phyloP scores from a whole-genome alignment of 2,888 invertebrate species.

The Sericinus montela region DNA sequence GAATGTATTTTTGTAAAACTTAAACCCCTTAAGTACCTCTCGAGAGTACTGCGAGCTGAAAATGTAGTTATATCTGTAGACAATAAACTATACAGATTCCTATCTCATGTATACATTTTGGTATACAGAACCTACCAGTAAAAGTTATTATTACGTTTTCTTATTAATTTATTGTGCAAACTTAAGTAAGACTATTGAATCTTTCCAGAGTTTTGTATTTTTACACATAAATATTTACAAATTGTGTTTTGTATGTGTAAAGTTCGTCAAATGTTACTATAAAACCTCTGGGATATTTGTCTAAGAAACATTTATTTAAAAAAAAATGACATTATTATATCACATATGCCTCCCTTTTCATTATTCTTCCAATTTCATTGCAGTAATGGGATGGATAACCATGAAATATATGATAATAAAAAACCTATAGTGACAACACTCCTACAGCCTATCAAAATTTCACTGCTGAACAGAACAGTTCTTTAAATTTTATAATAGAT shows the following conservation, averaged over 20 bases:
- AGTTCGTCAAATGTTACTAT: constrained; percentile 24
- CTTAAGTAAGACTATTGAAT: constrained; percentile 2
- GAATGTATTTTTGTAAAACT: constrained; percentile 47
- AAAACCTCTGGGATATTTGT: constrained; percentile 29
- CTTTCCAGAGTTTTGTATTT: constrained; percentile 18
- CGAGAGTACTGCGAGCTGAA: constrained; percentile 7
- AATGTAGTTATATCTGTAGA: constrained; percentile 16
- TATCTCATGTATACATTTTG: constrained; percentile 6
- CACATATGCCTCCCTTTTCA: no score
- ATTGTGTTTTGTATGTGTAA: constrained; percentile 18
- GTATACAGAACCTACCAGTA: constrained; percentile 7
- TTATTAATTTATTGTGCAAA: constrained; percentile 16
- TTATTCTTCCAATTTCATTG: no score
- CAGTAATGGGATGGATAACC: no score
- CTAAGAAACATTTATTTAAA: constrained; percentile 28
- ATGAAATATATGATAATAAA: no score
- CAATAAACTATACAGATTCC: constrained; percentile 17
- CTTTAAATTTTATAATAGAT: no score
- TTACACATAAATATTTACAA: constrained; percentile 8
- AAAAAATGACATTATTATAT: not conserved
- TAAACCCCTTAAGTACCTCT: constrained; percentile 20
- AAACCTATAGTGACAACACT: no score
- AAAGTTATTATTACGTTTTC: not conserved
- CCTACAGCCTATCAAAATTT: no score
- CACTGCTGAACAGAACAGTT: no score